Percentiles rank a stretch among this genome's conserved stretches.
Conservation (phyloP, 2,113 vertebrate species). For the Amphiprion percula region DNA sequence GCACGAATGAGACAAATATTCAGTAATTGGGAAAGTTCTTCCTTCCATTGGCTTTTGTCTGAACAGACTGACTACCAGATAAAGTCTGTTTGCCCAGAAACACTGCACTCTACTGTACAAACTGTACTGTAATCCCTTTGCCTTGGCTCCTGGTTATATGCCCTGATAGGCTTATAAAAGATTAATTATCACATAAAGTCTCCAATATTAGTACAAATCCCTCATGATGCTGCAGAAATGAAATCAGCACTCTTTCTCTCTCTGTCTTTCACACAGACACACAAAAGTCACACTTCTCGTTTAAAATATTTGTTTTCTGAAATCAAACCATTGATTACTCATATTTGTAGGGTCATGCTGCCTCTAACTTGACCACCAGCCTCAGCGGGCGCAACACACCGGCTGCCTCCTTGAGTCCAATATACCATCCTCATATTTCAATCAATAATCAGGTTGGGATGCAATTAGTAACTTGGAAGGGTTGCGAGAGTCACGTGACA, state of each 20-base stretch:
- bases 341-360: neutral
- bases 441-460: constrained; percentile 73
- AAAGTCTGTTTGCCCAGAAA: constrained; percentile 72
- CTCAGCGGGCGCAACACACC: neutral
- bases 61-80: constrained; percentile 54
- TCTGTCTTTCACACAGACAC: neutral
- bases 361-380: constrained; percentile 33
- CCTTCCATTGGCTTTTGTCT: constrained; percentile 18
- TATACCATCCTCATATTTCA: constrained; percentile 68
- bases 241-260: neutral
- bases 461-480: constrained; percentile 72
- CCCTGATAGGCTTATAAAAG: constrained; percentile 70
- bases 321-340: constrained; percentile 11
- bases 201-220: constrained; percentile 52
- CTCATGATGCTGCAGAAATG: neutral
- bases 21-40: constrained; percentile 1
- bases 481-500: constrained; percentile 64
- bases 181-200: constrained; percentile 68
- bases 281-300: constrained; percentile 11
- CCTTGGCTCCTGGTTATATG: constrained; percentile 54
- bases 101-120: constrained; percentile 61
- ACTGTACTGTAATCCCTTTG: constrained; percentile 61
- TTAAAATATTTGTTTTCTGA: constrained; percentile 35
- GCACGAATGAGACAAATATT: constrained; percentile 34
- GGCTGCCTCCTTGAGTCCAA: constrained; percentile 33